Conservation (phyloP, 2,113 vertebrate species). For the Semnornis frantzii region DNA sequence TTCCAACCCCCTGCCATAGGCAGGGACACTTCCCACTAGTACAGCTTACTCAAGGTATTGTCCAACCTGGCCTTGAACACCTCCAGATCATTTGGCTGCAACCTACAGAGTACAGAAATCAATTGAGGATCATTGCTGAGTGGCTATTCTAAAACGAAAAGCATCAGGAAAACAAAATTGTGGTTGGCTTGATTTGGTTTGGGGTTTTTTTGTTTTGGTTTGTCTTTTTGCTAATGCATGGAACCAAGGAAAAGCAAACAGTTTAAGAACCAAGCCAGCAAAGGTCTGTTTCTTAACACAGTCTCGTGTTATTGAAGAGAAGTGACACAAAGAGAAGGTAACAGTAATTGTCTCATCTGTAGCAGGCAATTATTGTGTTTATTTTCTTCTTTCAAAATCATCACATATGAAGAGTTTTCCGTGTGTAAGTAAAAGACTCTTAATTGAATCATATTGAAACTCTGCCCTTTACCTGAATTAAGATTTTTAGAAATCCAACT, state of each 20-base stretch:
- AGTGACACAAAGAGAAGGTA: background rate
- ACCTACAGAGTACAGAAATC: constrained; percentile 26
- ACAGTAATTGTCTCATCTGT: background rate
- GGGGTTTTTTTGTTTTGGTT: background rate
- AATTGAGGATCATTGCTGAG: constrained; percentile 21
- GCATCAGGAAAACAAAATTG: background rate
- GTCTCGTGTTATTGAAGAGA: background rate
- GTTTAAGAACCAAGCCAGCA: background rate
- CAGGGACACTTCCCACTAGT: too few relatives aligned
- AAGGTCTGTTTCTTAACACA: background rate
- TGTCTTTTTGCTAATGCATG: background rate
- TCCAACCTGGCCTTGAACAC: too few relatives aligned
- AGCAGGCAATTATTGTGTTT: background rate
- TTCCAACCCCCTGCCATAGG: too few relatives aligned
- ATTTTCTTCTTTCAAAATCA: background rate
- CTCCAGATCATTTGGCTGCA: constrained; percentile 22
- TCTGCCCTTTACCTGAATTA: background rate
- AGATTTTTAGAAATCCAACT: background rate
- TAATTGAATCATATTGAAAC: background rate
- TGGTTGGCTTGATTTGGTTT: background rate
- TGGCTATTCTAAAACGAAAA: background rate
- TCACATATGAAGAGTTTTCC: background rate
- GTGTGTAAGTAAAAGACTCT: background rate
- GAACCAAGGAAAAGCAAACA: background rate
- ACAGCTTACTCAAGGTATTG: too few relatives aligned